phyloP scores from a whole-genome alignment of 2,888 invertebrate species.

The Leptinotarsa rubiginosa region DNA sequence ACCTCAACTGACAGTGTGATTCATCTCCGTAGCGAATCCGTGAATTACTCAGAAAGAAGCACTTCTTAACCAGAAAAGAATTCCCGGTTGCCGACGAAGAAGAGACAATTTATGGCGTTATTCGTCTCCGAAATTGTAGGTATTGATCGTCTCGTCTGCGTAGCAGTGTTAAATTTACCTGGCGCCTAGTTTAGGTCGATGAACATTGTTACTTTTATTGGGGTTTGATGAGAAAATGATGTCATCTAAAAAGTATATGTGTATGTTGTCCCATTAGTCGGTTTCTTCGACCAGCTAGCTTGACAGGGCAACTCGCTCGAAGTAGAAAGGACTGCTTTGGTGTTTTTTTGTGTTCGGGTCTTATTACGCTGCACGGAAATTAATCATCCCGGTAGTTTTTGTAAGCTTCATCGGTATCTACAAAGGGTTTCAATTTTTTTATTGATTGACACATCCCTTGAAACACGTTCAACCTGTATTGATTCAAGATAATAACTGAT shows the following conservation, averaged over 20 bases:
- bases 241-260: constrained; percentile 64
- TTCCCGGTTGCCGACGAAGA: constrained; percentile 32
- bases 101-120: constrained; percentile 41
- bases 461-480: too few species aligned
- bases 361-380: constrained; percentile 30
- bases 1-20: background rate
- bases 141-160: constrained; percentile 47
- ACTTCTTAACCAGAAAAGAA: constrained; percentile 28
- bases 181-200: constrained; percentile 56
- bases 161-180: constrained; percentile 57
- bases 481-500: too few species aligned
- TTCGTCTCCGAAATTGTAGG: constrained; percentile 40
- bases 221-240: constrained; percentile 66
- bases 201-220: constrained; percentile 64
- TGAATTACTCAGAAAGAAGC: constrained; percentile 12
- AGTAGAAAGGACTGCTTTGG: constrained; percentile 30
- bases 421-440: too few species aligned
- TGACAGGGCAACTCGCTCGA: constrained; percentile 37
- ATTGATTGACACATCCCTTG: too few species aligned
- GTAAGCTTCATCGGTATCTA: background rate
- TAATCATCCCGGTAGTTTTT: constrained; percentile 27
- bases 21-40: constrained; percentile 3
- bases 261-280: constrained; percentile 63
- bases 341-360: background rate
- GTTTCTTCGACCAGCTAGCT: constrained; percentile 23